phyloP scores from a whole-genome alignment of 2,113 vertebrate species.

The Lipophrys pholis region DNA sequence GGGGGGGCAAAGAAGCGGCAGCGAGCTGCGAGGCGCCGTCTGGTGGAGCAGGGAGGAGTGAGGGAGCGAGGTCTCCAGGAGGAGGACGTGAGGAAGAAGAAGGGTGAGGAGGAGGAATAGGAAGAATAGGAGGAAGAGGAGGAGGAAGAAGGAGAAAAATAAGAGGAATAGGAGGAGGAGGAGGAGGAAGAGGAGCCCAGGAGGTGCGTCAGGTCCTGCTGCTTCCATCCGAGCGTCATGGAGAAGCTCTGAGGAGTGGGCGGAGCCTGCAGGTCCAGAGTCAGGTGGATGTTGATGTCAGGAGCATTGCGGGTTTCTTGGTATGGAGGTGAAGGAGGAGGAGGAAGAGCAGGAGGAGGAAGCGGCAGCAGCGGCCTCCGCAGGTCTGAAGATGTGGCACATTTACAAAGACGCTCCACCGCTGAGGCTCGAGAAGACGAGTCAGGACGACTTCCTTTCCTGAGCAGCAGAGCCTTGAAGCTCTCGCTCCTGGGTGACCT shows the following conservation, averaged over 20 bases:
- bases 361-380: constrained; percentile 66
- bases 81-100: constrained; percentile 30
- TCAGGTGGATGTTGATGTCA: constrained; percentile 48
- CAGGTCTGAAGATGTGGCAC: constrained; percentile 48
- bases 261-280: background rate
- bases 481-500: constrained; percentile 87
- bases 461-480: constrained; percentile 94
- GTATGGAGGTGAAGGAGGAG: constrained; percentile 35
- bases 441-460: constrained; percentile 89
- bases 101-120: constrained; percentile 58
- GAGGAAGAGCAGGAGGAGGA: constrained; percentile 43
- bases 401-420: constrained; percentile 86
- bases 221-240: constrained; percentile 22
- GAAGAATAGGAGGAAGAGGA: constrained; percentile 64
- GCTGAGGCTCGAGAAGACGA: constrained; percentile 89
- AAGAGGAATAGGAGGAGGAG: constrained; percentile 1
- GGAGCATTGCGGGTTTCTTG: background rate
- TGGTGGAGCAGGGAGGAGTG: constrained; percentile 90
- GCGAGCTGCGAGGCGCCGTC: constrained; percentile 88
- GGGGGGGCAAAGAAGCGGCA: constrained; percentile 89
- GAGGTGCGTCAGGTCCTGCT: constrained; percentile 28
- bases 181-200: constrained; percentile 80
- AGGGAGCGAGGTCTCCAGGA: constrained; percentile 82
- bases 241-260: constrained; percentile 12
- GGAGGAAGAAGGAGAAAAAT: constrained; percentile 78